These are phyloP conservation scores for Bugulina stolonifera DNA, from an alignment of 2,888 invertebrate species.

Conservation along the genomic window DNA sequence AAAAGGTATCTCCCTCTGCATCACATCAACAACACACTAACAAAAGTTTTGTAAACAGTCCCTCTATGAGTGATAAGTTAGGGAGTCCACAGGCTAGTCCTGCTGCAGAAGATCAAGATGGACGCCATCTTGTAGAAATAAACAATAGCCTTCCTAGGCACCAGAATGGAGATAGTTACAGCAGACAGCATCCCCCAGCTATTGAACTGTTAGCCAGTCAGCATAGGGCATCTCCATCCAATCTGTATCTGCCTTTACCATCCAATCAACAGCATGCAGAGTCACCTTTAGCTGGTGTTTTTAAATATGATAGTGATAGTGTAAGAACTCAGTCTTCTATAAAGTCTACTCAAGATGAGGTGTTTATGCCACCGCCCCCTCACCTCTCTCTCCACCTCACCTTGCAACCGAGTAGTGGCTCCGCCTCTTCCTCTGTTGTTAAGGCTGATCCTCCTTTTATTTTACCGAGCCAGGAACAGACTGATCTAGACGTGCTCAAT, in stretches of 20 bases:
- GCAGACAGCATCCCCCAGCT: background rate
- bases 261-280: too few species aligned
- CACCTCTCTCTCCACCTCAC: background rate
- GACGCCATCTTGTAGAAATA: too few species aligned
- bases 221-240: background rate
- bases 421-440: background rate
- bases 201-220: background rate
- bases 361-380: slow-evolving; percentile 4
- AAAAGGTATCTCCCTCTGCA: background rate
- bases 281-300: background rate
- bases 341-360: background rate
- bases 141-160: background rate
- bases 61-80: background rate
- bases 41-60: background rate
- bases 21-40: slow-evolving; percentile 5
- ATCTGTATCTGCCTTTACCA: too few species aligned
- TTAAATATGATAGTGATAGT: background rate
- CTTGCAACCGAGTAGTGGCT: slow-evolving; percentile 1
- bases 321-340: background rate
- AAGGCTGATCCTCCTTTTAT: background rate
- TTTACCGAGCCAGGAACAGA: too few species aligned
- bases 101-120: background rate
- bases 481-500: background rate
- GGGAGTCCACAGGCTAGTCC: background rate
- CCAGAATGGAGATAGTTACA: background rate